Evolutionary conservation across 2,888 invertebrate species (phyloP).

Genomic region (Sphecodes monilicornis): DNA sequence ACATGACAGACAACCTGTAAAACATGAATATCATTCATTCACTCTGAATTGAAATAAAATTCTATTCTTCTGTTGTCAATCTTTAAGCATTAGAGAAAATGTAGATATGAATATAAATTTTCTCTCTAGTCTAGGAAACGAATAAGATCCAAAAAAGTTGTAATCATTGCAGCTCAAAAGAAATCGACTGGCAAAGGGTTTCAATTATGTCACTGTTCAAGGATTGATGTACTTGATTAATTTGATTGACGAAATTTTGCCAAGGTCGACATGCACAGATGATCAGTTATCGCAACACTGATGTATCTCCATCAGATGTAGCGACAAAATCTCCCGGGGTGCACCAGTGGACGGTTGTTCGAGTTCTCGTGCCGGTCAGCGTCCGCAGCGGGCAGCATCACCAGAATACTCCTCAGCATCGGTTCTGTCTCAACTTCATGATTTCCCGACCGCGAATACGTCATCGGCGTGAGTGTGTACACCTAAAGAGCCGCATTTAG

Average conservation of each 20-base stretch:
- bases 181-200: neutral
- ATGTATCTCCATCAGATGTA: neutral
- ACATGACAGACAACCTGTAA: too few species aligned
- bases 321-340: neutral
- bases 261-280: neutral
- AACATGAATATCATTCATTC: too few species aligned
- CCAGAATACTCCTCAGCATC: neutral
- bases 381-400: neutral
- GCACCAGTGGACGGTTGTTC: neutral
- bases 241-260: neutral
- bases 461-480: neutral
- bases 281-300: neutral
- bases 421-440: too few species aligned
- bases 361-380: neutral
- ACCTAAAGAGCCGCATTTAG: slow-evolving; percentile 18
- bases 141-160: too few species aligned
- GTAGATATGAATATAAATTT: too few species aligned
- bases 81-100: too few species aligned
- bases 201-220: neutral
- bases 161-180: too few species aligned
- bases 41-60: too few species aligned
- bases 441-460: neutral
- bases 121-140: too few species aligned
- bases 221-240: neutral
- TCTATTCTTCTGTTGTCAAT: too few species aligned